phyloP scores from a whole-genome alignment of 23 tunicate genomes.

The Halocynthia aurantium region DNA sequence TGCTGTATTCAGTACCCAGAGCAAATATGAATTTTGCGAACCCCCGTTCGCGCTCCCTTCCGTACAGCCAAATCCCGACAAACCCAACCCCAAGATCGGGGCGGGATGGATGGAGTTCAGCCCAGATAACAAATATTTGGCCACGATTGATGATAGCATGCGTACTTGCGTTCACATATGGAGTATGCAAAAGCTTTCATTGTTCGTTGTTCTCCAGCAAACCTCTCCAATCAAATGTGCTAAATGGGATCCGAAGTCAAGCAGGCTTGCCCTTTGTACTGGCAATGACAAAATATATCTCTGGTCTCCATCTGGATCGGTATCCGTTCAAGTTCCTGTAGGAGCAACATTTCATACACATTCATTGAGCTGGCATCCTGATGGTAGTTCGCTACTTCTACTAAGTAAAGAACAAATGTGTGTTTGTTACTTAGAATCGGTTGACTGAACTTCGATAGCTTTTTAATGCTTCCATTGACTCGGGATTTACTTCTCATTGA shows the following conservation, averaged over 20 bases:
- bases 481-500: too few relatives aligned
- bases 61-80: slow-evolving; percentile 63
- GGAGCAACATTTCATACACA: slow-evolving; percentile 59
- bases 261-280: slow-evolving; percentile 62
- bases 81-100: slow-evolving; percentile 91
- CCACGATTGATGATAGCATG: slow-evolving; percentile 95
- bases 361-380: slow-evolving; percentile 77
- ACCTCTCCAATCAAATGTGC: slow-evolving; percentile 53
- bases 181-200: slow-evolving; percentile 61
- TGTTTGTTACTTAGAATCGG: slow-evolving; percentile 59
- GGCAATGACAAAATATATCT: slow-evolving; percentile 81
- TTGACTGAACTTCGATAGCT: too few relatives aligned
- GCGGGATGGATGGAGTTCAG: slow-evolving; percentile 84
- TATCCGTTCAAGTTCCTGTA: slow-evolving; percentile 76
- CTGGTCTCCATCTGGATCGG: slow-evolving; percentile 95
- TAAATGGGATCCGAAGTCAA: slow-evolving; percentile 68
- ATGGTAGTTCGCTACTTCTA: slow-evolving; percentile 45
- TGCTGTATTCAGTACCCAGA: slow-evolving; percentile 81
- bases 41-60: slow-evolving; percentile 52
- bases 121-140: slow-evolving; percentile 77
- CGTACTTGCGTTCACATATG: slow-evolving; percentile 66
- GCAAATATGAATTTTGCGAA: slow-evolving; percentile 59
- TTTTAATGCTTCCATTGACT: too few relatives aligned
- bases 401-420: slow-evolving; percentile 85
- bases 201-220: slow-evolving; percentile 74